phyloP scores from a whole-genome alignment of 2,888 invertebrate genomes.

The Opisthograptis luteolata region DNA sequence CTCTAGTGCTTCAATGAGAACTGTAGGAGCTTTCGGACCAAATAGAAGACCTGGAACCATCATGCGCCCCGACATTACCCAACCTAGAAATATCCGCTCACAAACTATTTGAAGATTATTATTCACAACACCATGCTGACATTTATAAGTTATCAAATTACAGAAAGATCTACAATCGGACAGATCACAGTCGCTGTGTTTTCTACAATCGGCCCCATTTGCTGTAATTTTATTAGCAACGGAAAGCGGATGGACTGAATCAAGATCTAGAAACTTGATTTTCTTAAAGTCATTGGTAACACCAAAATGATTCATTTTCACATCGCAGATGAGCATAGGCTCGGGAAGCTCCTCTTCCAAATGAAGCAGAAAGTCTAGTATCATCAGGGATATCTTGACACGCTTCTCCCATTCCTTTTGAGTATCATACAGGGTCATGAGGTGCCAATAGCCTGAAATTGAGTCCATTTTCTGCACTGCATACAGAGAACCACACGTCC shows the following conservation, averaged over 20 bases:
- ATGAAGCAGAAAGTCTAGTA: slow-evolving; percentile 85
- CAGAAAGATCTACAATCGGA: slow-evolving; percentile 87
- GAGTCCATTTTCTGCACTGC: slow-evolving; percentile 86
- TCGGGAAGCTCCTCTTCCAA: slow-evolving; percentile 84
- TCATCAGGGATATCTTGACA: slow-evolving; percentile 82
- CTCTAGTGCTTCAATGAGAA: slow-evolving; percentile 82
- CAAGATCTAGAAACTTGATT: slow-evolving; percentile 86
- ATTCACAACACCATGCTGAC: slow-evolving; percentile 83
- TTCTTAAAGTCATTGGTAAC: slow-evolving; percentile 75
- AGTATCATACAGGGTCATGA: slow-evolving; percentile 78
- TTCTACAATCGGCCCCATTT: slow-evolving; percentile 75
- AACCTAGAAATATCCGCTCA: slow-evolving; percentile 86
- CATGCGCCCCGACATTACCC: slow-evolving; percentile 85
- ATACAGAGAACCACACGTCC: slow-evolving; percentile 87
- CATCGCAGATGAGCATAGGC: slow-evolving; percentile 87
- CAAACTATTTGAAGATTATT: slow-evolving; percentile 88
- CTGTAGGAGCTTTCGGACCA: slow-evolving; percentile 84
- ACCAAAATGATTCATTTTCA: slow-evolving; percentile 88
- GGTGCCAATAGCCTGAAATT: slow-evolving; percentile 77
- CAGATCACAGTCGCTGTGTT: slow-evolving; percentile 87
- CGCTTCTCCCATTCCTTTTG: slow-evolving; percentile 84
- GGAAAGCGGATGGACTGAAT: slow-evolving; percentile 85
- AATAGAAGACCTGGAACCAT: slow-evolving; percentile 85
- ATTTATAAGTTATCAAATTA: slow-evolving; percentile 75
- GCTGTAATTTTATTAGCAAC: slow-evolving; percentile 76